phyloP scores from a whole-genome alignment of 1,140 invertebrate genomes.

The Sinella curviseta region DNA sequence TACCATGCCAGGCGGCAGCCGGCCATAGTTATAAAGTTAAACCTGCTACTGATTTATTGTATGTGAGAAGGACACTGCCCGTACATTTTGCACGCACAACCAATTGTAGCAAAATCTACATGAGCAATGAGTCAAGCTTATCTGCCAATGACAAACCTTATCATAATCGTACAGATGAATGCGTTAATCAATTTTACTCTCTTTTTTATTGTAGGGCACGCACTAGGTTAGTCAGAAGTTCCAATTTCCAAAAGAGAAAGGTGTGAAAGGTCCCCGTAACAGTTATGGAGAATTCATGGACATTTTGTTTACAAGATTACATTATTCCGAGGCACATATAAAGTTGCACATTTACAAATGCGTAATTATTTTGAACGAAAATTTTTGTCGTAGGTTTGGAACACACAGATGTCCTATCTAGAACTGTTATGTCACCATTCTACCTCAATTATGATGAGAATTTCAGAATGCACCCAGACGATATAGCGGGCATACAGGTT shows the following conservation, averaged over 20 bases:
- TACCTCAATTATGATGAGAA: conserved; percentile 6
- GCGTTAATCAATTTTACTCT: no score
- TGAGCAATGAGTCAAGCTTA: no score
- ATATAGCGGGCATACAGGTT: conserved; percentile 1
- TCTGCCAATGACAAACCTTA: not conserved
- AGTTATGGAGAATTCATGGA: no score
- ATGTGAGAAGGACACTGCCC: not conserved
- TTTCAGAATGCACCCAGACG: not conserved
- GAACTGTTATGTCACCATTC: not conserved
- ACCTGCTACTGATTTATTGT: not conserved
- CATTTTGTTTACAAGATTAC: no score
- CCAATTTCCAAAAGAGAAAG: no score
- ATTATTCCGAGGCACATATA: not conserved
- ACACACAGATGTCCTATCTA: not conserved
- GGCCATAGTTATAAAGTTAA: no score
- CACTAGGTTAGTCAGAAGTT: not conserved
- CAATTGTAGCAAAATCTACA: no score
- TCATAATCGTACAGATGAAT: no score
- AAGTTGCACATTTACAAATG: no score
- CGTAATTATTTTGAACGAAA: not conserved
- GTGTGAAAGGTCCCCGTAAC: no score
- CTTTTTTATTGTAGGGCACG: not conserved
- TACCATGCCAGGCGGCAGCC: no score
- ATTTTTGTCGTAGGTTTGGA: not conserved
- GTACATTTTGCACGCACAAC: not conserved